Evolutionary conservation across 2,797 vertebrate genomes (phyloP).

Genomic region (Erethizon dorsatum): DNA sequence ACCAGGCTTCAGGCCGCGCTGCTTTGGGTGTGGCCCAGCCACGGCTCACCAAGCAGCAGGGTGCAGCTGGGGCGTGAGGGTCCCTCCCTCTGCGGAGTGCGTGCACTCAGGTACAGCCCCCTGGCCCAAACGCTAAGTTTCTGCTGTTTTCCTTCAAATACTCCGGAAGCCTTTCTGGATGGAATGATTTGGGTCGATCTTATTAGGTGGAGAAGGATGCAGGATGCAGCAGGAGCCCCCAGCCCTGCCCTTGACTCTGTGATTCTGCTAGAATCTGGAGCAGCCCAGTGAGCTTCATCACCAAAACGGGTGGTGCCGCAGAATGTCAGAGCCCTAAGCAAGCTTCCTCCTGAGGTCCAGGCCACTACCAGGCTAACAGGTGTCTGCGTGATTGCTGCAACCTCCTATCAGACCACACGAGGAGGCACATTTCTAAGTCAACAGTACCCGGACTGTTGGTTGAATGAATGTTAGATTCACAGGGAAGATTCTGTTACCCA

Average conservation of each 20-base stretch:
- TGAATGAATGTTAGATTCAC: background rate
- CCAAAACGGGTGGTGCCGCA: background rate
- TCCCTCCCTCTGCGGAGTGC: background rate
- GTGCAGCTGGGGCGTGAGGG: background rate
- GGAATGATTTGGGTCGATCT: background rate
- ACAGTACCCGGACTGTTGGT: background rate
- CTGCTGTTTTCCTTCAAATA: background rate
- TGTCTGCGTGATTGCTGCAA: too few species aligned
- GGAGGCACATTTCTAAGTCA: background rate
- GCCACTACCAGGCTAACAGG: background rate
- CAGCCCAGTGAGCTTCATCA: background rate
- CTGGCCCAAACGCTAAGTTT: background rate
- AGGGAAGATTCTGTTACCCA: background rate
- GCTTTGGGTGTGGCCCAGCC: background rate
- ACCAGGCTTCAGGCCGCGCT: background rate
- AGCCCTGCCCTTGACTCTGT: background rate
- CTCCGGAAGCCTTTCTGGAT: background rate
- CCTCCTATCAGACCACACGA: background rate
- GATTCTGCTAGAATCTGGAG: background rate
- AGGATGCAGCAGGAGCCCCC: background rate
- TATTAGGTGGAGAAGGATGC: background rate
- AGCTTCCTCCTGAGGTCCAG: too few species aligned
- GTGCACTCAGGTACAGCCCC: background rate
- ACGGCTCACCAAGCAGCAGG: accelerated
- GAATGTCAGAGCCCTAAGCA: too few species aligned